phyloP scores from a whole-genome alignment of 2,797 vertebrate genomes.

The Novumbra hubbsi region DNA sequence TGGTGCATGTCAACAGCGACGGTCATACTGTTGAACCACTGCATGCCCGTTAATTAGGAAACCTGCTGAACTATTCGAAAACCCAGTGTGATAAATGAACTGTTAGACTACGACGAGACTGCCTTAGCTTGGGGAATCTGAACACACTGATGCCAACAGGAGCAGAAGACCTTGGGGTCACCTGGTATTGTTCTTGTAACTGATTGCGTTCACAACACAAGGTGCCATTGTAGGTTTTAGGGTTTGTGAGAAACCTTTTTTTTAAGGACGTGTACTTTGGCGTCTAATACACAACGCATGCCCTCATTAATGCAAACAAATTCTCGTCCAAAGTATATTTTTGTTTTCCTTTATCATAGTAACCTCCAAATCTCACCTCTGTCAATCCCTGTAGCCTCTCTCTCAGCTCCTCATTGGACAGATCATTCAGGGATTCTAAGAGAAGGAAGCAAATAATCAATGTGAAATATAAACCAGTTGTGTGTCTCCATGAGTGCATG shows the following conservation, averaged over 20 bases:
- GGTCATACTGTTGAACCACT: too few relatives aligned
- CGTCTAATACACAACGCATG: not conserved
- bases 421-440: conserved; percentile 68
- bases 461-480: not conserved
- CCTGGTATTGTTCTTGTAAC: too few relatives aligned
- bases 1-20: too few relatives aligned
- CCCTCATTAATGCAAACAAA: not conserved
- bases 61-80: too few relatives aligned
- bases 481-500: not conserved
- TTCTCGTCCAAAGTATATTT: too few relatives aligned
- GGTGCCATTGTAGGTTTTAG: not conserved
- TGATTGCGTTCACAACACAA: too few relatives aligned
- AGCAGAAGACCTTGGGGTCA: too few relatives aligned
- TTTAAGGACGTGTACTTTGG: not conserved
- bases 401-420: conserved; percentile 80
- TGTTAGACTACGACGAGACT: too few relatives aligned
- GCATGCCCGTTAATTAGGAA: too few relatives aligned
- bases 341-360: not conserved
- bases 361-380: conserved; percentile 68
- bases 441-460: conserved; percentile 16
- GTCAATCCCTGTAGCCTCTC: conserved; percentile 76
- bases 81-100: too few relatives aligned
- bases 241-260: not conserved
- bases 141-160: too few relatives aligned
- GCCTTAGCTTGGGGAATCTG: too few relatives aligned